Conservation (phyloP, 2,888 invertebrate species). For the Chrysolina oricalcia region DNA sequence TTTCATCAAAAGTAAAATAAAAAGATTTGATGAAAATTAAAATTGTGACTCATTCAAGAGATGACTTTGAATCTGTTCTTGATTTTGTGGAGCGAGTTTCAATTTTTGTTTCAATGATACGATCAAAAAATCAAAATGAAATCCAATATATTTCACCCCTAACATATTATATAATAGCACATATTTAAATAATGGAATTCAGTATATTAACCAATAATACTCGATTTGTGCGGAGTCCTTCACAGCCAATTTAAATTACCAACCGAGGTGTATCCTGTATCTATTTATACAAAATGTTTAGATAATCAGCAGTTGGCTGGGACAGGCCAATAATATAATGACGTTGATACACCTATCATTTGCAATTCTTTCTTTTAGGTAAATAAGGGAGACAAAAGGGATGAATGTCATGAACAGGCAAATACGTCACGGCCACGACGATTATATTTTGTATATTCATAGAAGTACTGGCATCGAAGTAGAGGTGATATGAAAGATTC, state of each 20-base stretch:
- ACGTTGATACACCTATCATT: slow-evolving; percentile 35
- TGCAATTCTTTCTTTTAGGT: slow-evolving; percentile 37
- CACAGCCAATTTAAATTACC: too few relatives aligned
- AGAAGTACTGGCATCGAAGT: background rate
- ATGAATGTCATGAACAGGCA: slow-evolving; percentile 40
- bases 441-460: background rate
- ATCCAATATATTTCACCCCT: too few relatives aligned
- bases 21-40: too few relatives aligned
- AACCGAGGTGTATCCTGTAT: background rate
- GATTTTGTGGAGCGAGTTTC: too few relatives aligned
- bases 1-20: too few relatives aligned
- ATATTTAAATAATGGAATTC: too few relatives aligned
- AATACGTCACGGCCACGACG: background rate
- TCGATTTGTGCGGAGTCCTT: background rate
- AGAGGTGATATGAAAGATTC: too few relatives aligned
- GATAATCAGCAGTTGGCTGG: slow-evolving; percentile 8
- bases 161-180: too few relatives aligned
- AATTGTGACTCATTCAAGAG: too few relatives aligned
- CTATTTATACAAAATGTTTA: slow-evolving; percentile 5
- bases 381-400: slow-evolving; percentile 35
- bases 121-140: too few relatives aligned
- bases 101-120: too few relatives aligned
- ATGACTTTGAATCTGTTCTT: too few relatives aligned
- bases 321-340: slow-evolving; percentile 12
- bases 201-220: background rate